phyloP scores from a whole-genome alignment of 2,888 invertebrate genomes.

The Drosophila acutilabella region DNA sequence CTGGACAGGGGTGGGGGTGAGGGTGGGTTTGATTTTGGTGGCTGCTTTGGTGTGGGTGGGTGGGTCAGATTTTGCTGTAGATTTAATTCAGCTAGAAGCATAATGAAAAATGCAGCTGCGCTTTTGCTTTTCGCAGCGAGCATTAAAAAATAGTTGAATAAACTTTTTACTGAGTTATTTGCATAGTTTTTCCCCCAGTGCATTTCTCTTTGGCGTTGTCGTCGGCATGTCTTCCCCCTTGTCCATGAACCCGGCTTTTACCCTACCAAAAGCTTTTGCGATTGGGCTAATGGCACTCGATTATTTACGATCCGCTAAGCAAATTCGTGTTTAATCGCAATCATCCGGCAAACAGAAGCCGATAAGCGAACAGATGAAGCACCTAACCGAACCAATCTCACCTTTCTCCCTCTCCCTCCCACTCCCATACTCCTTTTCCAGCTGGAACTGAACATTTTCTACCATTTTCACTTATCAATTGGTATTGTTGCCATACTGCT shows the following conservation, averaged over 20 bases:
- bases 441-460: constrained; percentile 1
- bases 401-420: not conserved
- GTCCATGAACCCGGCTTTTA: not conserved
- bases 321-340: constrained; percentile 71
- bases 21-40: not conserved
- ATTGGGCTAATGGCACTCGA: constrained; percentile 67
- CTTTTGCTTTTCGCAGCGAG: constrained; percentile 51
- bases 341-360: constrained; percentile 63
- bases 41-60: not conserved
- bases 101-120: constrained; percentile 71
- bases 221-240: not conserved
- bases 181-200: constrained; percentile 57
- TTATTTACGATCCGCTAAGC: constrained; percentile 71
- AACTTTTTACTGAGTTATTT: constrained; percentile 66
- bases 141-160: constrained; percentile 68
- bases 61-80: constrained; percentile 30
- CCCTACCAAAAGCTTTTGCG: constrained; percentile 20
- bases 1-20: too few relatives aligned
- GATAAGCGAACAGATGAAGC: constrained; percentile 61
- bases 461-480: constrained; percentile 7
- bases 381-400: constrained; percentile 27
- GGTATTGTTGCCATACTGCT: constrained; percentile 29
- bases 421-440: not conserved
- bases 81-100: constrained; percentile 63
- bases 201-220: constrained; percentile 36